Evolutionary conservation across 2,888 invertebrate genomes (phyloP), one percentile per base, ranked within the genome.

Genomic region (Chironomus riparius): DNA sequence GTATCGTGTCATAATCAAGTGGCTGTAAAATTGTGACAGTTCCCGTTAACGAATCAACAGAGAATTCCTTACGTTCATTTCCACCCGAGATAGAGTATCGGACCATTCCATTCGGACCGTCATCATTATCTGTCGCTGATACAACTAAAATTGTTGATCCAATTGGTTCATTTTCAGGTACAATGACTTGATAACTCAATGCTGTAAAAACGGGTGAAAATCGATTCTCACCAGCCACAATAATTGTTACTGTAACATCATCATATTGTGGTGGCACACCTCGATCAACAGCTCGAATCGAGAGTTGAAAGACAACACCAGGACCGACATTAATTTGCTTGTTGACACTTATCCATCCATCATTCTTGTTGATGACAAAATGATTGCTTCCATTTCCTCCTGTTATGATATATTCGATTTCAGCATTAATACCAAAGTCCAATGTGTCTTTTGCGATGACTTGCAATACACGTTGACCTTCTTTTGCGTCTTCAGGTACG

Each of bases 61-160:
- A 85, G 82, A 98, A 98, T 79, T 92, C 90, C 79, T 89, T 89
- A 3, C 90, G 88, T 78, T 91, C 89, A 81, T 95, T 94, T 15
- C 95, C 95, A 38, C 91, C 91, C 0, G 92, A 91, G 79, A 96
- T 94, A 61, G 88, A 86, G 82, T 95, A 97, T 10, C 91, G 85
- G 0, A 97, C 87, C 86, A 94, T 91, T 4, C 97, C 97, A 82
- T 97, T 97, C 0, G 95, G 93, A 0, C 97, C 96, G 78, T 87
- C 87, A 81, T 97, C 97, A 77, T 87, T 87, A 82, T 97, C 97
- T 0, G 90, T 89, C 3, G 97, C 97, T 78, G 88, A 90, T 0
- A 97, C 91, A 0, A 92, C 93, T 3, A 95, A 83, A 78, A 97
- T 94, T 0, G 92, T 90, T 0, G 94, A 91, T 2, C 94, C 94